Evolutionary conservation across 2,113 vertebrate genomes (phyloP), one percentile per base, ranked within the genome.

Genomic region (Rhineura floridana): DNA sequence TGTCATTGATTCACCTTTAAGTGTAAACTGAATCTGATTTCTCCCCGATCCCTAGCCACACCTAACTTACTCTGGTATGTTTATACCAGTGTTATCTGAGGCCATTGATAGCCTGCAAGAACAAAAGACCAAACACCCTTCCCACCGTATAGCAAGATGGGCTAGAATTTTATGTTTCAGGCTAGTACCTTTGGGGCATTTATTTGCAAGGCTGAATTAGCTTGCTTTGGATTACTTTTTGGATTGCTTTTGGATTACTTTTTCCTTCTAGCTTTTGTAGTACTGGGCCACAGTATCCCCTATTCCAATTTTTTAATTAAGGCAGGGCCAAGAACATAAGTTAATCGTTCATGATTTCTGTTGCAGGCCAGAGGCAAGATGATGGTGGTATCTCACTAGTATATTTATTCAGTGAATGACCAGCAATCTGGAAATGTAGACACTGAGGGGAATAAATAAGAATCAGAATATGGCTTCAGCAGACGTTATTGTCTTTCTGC

Each of bases 381-480:
- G 50, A 23, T 15, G 28, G 55, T 2, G 30, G 21, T 42, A 70
- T 39, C 85, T 81, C 50, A 42, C 65, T 33, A 36, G 33, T 25
- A 39, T 1, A 25, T 80, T 62, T 50, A 67, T 42, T 25, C 70
- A 39, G 44, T 9, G 55, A 39, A n/a, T 21, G 39, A 6, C 33
- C 52, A 19, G n/a, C 77, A 80, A 76, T n/a, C 67, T 89, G 78
- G 78, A 81, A 75, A 81, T 42, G n/a, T 15, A 67, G n/a, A 52
- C 63, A 55, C 11, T 1, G 52, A 72, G 50, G 67, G 44, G 55
- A 81, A 85, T 73, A 55, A 48, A 85, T n/a, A 75, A n/a, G 73
- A 50, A 44, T 59, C 2, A 30, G 70, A 73, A 50, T 67, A 52
- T 67, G 78, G 59, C 69, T 36, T 75, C 59, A 33, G 84, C 84